Evolutionary conservation across 1,140 invertebrate species (phyloP).

Genomic region (Polypedilum vanderplanki): DNA sequence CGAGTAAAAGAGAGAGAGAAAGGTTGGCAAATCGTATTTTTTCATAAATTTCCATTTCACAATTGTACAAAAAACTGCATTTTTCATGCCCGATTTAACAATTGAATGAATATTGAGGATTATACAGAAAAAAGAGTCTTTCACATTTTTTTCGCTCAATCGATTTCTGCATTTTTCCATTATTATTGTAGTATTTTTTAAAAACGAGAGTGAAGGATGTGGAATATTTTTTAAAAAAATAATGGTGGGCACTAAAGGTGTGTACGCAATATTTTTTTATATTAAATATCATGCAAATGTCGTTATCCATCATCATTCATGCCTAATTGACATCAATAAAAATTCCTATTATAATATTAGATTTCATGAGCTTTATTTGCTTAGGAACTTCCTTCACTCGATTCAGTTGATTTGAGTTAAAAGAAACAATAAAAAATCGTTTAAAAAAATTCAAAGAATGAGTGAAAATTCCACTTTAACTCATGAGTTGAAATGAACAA

Average conservation of each 20-base stretch:
- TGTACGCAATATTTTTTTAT: conserved; percentile 19
- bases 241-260: no score
- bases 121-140: conserved; percentile 1
- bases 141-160: conserved; percentile 17
- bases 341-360: conserved; percentile 1
- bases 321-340: conserved; percentile 17
- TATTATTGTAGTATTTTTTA: no score
- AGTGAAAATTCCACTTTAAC: neutral
- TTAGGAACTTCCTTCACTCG: conserved; percentile 10
- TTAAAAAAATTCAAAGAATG: neutral
- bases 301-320: neutral
- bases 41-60: conserved; percentile 19
- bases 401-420: neutral
- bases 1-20: neutral
- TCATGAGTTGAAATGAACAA: neutral
- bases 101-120: conserved; percentile 13
- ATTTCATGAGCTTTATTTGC: neutral
- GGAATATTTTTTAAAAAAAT: no score
- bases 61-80: neutral
- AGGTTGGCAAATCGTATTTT: neutral
- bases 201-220: no score
- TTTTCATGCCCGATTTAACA: conserved; percentile 17
- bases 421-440: neutral
- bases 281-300: conserved; percentile 19
- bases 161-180: neutral